Percentiles rank a stretch among this genome's conserved stretches.
Conservation (phyloP, 2,797 vertebrate genomes). For the Thamnophis elegans region DNA sequence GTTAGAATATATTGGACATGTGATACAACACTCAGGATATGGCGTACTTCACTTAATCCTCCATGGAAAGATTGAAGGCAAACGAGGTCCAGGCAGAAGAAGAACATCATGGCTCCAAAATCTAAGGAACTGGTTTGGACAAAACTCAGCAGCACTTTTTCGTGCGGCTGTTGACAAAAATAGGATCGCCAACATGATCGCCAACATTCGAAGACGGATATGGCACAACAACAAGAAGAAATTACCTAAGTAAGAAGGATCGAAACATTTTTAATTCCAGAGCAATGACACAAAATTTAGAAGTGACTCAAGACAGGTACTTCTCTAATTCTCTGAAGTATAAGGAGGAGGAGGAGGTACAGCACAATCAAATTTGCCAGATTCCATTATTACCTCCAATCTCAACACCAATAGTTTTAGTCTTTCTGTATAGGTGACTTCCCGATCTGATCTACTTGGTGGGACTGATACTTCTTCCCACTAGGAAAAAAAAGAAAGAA, state of each 20-base stretch:
- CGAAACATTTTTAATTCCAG: background rate
- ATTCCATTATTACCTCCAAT: background rate
- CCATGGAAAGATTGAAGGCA: no score
- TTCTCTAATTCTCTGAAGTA: background rate
- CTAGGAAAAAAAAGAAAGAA: background rate
- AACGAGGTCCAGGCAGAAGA: no score
- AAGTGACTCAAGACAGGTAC: background rate
- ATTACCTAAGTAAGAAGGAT: background rate
- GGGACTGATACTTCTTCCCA: background rate
- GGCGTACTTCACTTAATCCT: no score
- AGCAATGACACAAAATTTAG: background rate
- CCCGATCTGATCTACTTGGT: background rate
- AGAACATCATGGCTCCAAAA: no score
- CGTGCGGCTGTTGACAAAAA: no score
- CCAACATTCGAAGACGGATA: no score
- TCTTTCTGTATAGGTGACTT: background rate
- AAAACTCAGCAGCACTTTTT: no score
- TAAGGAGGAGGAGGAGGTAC: background rate
- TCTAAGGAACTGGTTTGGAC: no score
- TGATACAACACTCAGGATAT: no score
- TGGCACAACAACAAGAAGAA: no score
- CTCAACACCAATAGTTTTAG: background rate
- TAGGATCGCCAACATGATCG: no score
- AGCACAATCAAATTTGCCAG: background rate
- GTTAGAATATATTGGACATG: no score